Evolutionary conservation across 2,113 vertebrate species (phyloP), one percentile per base, ranked within the genome.

Genomic region (Struthidea cinerea): DNA sequence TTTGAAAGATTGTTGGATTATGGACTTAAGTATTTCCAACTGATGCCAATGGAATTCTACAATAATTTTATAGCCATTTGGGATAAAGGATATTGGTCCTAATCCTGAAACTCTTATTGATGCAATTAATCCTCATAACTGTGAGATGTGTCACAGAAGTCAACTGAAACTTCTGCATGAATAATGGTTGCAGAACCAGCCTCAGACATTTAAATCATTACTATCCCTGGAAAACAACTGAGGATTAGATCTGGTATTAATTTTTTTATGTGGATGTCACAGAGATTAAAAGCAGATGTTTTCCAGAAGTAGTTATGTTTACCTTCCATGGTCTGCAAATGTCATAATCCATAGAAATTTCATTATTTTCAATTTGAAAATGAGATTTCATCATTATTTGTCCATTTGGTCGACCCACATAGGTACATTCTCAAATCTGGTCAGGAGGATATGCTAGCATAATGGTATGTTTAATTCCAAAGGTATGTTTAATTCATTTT

Each of bases 201-300:
- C 63, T 65, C 47, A 83, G 78, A 44, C 9, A 67, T 90, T 87
- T 89, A 93, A 96, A 82, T 85, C 32, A 35, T 87, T 53, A 63
- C 63, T 89, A 67, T 71, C 49, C 39, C 61, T 61, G 70, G 17
- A 80, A 92, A 94, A 95, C 76, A 92, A 65, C 41, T 87, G 44
- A 86, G 71, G 35, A 86, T 94, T 74, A 82, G 82, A 64, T 85
- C 56, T 89, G 53, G 53, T 93, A 90, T 90, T 95, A 7, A 56
- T 87, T 23, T 90, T 94, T 95, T 76, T 73, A 73, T 39, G 27
- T 71, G 80, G 60, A 61, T 6, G 7, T 69, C 35, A 37, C 13
- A 52, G 16, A 84, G 35, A 94, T 95, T 74, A 88, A 95, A 93
- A 91, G 47, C 79, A 94, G 67, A 89, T 97, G 84, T 92, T 95